phyloP scores from a whole-genome alignment of 2,888 invertebrate genomes.

The Neria commutata region DNA sequence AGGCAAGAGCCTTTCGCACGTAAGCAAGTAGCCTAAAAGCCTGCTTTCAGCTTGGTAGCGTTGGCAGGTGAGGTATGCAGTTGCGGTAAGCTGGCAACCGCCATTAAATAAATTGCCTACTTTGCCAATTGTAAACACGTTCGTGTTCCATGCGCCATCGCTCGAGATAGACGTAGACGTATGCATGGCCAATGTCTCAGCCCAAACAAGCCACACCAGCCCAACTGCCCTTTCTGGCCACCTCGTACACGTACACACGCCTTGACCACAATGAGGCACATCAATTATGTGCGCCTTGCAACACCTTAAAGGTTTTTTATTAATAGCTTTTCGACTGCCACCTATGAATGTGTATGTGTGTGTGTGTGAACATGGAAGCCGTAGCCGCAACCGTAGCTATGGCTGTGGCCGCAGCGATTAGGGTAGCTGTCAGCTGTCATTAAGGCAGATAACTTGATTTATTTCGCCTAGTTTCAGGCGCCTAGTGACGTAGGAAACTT shows the following conservation, averaged over 20 bases:
- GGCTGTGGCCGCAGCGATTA: not conserved
- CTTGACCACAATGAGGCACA: slow-evolving; percentile 6
- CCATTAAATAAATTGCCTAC: slow-evolving; percentile 14
- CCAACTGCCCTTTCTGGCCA: not conserved
- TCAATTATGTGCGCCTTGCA: slow-evolving; percentile 17
- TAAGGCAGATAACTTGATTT: slow-evolving; percentile 22
- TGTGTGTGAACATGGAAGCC: not conserved
- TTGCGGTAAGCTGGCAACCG: not conserved
- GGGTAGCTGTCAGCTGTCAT: slow-evolving; percentile 20
- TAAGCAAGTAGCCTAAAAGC: not conserved
- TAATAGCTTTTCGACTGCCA: slow-evolving; percentile 22
- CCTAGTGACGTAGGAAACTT: too few relatives aligned
- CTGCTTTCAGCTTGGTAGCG: not conserved
- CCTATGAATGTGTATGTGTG: not conserved
- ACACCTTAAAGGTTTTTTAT: slow-evolving; percentile 20
- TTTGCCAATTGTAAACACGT: slow-evolving; percentile 6
- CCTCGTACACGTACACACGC: not conserved
- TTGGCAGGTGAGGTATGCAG: not conserved
- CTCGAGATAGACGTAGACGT: not conserved
- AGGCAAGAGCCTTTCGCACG: not conserved
- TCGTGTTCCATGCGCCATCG: not conserved
- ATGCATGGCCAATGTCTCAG: slow-evolving; percentile 11
- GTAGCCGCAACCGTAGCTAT: not conserved
- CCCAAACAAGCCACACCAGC: not conserved
- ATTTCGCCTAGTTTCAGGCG: too few relatives aligned